Evolutionary conservation across 2,113 vertebrate genomes (phyloP).

Genomic region (Colius striatus): DNA sequence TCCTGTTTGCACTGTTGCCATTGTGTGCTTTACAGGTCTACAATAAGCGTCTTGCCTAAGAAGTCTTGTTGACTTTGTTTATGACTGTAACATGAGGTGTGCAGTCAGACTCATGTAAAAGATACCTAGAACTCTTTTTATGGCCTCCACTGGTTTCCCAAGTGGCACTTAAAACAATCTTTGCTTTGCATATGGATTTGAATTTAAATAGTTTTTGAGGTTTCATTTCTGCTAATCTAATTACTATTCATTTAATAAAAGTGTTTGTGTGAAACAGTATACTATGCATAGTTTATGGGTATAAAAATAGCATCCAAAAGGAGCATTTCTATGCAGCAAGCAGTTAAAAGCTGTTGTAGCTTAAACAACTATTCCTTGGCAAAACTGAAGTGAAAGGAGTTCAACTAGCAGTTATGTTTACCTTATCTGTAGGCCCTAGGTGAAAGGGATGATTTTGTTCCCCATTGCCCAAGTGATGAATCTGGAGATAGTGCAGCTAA

Average conservation of each 20-base stretch:
- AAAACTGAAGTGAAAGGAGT: background rate
- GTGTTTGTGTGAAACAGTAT: background rate
- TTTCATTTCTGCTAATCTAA: background rate
- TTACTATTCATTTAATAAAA: background rate
- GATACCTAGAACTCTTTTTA: background rate
- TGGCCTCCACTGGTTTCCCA: background rate
- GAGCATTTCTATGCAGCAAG: background rate
- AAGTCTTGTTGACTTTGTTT: background rate
- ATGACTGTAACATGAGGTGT: rapidly evolving
- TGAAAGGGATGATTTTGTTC: background rate
- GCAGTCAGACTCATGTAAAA: background rate
- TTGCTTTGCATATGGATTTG: background rate
- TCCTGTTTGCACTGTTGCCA: background rate
- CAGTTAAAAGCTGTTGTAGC: background rate
- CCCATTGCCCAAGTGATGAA: background rate
- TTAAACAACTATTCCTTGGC: background rate
- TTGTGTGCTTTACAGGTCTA: background rate
- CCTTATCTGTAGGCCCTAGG: background rate
- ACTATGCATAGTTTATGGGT: background rate
- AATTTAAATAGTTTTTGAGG: background rate
- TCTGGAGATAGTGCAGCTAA: background rate
- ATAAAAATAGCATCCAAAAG: background rate
- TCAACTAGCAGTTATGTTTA: background rate
- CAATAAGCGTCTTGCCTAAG: rapidly evolving
- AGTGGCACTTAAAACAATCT: background rate